Percentiles rank a stretch among this genome's conserved stretches.
phyloP scores from a whole-genome alignment of 2,888 invertebrate genomes.

The Micropterix aruncella region DNA sequence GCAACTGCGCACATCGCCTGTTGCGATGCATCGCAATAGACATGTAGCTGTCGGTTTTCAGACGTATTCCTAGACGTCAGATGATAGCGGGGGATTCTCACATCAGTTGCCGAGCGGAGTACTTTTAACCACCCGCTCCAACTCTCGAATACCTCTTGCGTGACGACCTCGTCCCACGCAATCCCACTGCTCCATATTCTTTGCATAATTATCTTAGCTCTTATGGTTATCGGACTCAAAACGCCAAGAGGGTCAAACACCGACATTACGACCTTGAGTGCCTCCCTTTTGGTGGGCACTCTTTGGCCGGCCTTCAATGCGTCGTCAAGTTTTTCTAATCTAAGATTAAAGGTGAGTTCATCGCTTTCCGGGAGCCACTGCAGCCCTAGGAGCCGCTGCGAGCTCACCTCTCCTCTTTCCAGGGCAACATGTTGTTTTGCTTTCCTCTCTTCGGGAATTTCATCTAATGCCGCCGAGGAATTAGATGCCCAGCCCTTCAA shows the following conservation, averaged over 20 bases:
- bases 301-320: constrained; percentile 5
- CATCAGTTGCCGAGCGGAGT: constrained; percentile 4
- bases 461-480: constrained; percentile 10
- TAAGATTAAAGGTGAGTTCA: constrained; percentile 10
- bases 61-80: background rate
- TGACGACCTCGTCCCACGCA: constrained; percentile 4
- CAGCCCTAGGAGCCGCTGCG: no score
- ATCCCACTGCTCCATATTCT: constrained; percentile 4
- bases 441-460: constrained; percentile 9
- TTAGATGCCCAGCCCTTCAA: constrained; percentile 12
- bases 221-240: constrained; percentile 12
- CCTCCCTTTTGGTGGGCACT: no score
- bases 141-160: background rate
- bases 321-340: constrained; percentile 1
- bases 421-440: constrained; percentile 7
- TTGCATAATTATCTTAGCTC: no score
- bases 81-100: background rate
- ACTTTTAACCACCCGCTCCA: constrained; percentile 13
- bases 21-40: background rate
- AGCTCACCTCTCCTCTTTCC: constrained; percentile 8
- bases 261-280: no score
- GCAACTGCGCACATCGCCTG: no score
- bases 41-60: background rate
- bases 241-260: constrained; percentile 16
- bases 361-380: constrained; percentile 11